These are phyloP conservation scores for Drosophila maculinotata DNA, from an alignment of 2,888 invertebrate genomes.

Conservation along the genomic window DNA sequence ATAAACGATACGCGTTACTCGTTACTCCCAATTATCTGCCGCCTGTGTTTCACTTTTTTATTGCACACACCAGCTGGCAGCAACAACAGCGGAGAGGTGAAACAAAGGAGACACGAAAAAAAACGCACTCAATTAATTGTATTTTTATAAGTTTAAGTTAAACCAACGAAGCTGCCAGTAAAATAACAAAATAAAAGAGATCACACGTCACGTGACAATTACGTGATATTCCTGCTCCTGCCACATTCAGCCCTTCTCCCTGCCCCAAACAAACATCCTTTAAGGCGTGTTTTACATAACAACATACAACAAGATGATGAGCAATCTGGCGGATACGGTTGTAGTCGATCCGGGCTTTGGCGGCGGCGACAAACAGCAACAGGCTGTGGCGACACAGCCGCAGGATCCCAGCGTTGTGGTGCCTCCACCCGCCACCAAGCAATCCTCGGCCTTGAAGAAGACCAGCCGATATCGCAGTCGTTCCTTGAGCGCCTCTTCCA, in stretches of 20 bases:
- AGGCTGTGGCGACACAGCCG: conserved; percentile 50
- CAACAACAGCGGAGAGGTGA: conserved; percentile 55
- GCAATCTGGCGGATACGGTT: conserved; percentile 82
- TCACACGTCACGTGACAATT: conserved; percentile 68
- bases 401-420: conserved; percentile 65
- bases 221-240: conserved; percentile 34
- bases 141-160: conserved; percentile 42
- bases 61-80: conserved; percentile 52
- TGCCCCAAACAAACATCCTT: conserved; percentile 34
- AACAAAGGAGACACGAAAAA: conserved; percentile 69
- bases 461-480: conserved; percentile 95
- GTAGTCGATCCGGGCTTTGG: conserved; percentile 83
- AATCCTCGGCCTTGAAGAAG: conserved; percentile 93
- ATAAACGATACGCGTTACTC: conserved; percentile 38
- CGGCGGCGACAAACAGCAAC: conserved; percentile 77
- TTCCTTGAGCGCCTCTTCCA: conserved; percentile 96
- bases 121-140: conserved; percentile 49
- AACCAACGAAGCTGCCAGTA: conserved; percentile 41
- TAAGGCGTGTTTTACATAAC: conserved; percentile 64
- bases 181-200: conserved; percentile 35
- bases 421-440: conserved; percentile 77
- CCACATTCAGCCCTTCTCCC: neutral
- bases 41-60: conserved; percentile 47
- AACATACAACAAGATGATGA: conserved; percentile 73
- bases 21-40: conserved; percentile 37